Conservation (phyloP, 2,113 vertebrate genomes). For the Myrmecobius fasciatus region DNA sequence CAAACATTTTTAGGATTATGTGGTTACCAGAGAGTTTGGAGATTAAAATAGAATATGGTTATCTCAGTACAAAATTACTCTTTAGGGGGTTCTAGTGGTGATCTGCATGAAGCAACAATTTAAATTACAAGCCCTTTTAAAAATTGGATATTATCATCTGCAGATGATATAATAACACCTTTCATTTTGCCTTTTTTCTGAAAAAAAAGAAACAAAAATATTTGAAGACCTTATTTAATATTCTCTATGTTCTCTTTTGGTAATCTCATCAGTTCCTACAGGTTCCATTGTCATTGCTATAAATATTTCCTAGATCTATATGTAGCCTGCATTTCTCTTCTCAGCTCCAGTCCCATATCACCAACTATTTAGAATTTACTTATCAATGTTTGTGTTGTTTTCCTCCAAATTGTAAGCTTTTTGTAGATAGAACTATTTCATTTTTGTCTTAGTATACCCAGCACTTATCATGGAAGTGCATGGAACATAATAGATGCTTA, state of each 20-base stretch:
- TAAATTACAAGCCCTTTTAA: fast-evolving
- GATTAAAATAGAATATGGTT: not conserved
- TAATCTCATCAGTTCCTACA: not conserved
- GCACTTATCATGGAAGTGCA: too few relatives aligned
- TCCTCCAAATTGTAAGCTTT: not conserved
- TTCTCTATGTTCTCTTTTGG: not conserved
- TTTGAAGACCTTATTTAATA: not conserved
- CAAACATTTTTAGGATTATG: not conserved
- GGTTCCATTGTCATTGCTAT: not conserved
- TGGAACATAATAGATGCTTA: not conserved
- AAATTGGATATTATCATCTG: not conserved
- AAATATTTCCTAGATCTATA: not conserved
- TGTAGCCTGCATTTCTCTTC: not conserved
- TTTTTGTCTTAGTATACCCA: not conserved
- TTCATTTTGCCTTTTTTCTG: not conserved
- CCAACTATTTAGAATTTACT: not conserved
- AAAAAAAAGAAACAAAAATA: not conserved
- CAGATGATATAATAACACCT: not conserved
- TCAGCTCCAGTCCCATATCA: not conserved
- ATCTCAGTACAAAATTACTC: not conserved
- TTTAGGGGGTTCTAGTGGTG: not conserved
- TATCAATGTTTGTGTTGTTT: not conserved
- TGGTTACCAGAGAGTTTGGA: not conserved
- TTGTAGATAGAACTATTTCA: not conserved
- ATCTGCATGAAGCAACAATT: not conserved